phyloP scores from a whole-genome alignment of 2,113 vertebrate genomes.

The Pseudopipra pipra region DNA sequence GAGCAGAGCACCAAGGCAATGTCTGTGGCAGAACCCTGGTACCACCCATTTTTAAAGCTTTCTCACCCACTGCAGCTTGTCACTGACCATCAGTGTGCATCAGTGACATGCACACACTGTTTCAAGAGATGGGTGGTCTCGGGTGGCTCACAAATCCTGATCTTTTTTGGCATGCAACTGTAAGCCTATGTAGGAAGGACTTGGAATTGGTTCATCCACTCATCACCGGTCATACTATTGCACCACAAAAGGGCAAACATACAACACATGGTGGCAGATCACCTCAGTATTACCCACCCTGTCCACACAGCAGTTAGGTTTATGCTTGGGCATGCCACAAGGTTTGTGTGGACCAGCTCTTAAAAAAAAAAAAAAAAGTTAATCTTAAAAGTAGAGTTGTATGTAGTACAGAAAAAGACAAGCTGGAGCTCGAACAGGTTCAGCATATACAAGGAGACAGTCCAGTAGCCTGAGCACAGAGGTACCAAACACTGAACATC shows the following conservation, averaged over 20 bases:
- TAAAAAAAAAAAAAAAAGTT: not conserved
- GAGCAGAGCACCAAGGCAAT: not conserved
- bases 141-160: not conserved
- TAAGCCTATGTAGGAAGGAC: not conserved
- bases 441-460: not conserved
- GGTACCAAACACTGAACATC: not conserved
- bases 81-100: not conserved
- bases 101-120: accelerated
- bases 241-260: not conserved
- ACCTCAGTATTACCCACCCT: not conserved
- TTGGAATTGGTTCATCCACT: not conserved
- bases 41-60: not conserved
- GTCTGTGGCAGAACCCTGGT: not conserved
- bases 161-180: not conserved
- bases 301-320: not conserved
- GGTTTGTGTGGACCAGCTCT: not conserved
- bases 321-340: not conserved
- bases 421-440: not conserved
- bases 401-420: not conserved
- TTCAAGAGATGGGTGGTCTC: not conserved
- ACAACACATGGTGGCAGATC: not conserved
- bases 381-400: not conserved
- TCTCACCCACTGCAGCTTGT: not conserved
- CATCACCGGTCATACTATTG: not conserved
- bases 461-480: not conserved